These are phyloP conservation scores for Neosalanx taihuensis DNA, from an alignment of 2,797 vertebrate genomes.

Conservation along the genomic window DNA sequence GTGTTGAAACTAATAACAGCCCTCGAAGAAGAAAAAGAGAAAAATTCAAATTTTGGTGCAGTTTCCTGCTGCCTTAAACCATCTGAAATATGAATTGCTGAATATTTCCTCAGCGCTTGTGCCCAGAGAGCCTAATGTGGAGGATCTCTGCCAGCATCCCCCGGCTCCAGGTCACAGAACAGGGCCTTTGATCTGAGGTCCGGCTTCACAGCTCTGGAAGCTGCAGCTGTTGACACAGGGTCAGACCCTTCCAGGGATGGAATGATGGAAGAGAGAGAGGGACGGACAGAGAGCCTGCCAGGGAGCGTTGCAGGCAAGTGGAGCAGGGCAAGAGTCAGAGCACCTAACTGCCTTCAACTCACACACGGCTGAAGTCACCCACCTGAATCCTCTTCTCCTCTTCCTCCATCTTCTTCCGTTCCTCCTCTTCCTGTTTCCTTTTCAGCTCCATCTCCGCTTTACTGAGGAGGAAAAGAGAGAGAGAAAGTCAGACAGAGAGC, in stretches of 20 bases:
- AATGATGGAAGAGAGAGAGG: neutral
- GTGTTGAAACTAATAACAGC: neutral
- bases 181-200: neutral
- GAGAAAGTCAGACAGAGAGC: neutral
- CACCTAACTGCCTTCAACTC: neutral
- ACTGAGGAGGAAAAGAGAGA: conserved; percentile 59
- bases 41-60: neutral
- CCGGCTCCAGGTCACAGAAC: neutral
- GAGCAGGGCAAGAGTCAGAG: neutral
- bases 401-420: conserved; percentile 89
- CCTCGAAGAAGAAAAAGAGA: neutral
- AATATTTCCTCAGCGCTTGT: neutral
- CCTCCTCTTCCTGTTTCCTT: conserved; percentile 93
- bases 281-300: conserved; percentile 3
- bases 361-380: conserved; percentile 21
- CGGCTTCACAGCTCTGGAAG: neutral
- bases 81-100: neutral
- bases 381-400: conserved; percentile 91
- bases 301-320: neutral
- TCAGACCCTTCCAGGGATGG: neutral
- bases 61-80: neutral
- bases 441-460: conserved; percentile 95
- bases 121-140: neutral
- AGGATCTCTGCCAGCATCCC: neutral
- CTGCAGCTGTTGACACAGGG: neutral